phyloP scores from a whole-genome alignment of 2,797 vertebrate species.

The Enteromius paludinosus region DNA sequence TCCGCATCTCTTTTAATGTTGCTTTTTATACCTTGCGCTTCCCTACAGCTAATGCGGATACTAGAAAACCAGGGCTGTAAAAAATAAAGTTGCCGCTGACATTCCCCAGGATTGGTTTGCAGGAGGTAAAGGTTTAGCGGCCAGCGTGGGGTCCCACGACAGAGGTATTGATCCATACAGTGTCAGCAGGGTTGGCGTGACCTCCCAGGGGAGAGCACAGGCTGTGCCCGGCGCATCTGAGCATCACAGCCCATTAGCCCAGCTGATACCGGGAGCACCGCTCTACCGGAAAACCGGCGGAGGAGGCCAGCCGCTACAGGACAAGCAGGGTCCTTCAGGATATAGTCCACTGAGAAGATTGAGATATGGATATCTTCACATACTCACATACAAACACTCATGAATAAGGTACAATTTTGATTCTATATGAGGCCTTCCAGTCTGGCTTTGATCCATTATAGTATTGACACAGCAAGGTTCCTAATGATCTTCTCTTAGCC shows the following conservation, averaged over 20 bases:
- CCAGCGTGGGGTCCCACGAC: not conserved
- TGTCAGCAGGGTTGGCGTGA: slow-evolving; percentile 43
- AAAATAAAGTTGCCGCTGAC: not conserved
- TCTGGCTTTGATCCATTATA: not conserved
- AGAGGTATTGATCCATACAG: slow-evolving; percentile 48
- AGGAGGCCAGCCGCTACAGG: not conserved
- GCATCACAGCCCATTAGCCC: slow-evolving; percentile 53
- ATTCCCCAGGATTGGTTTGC: slow-evolving; percentile 17
- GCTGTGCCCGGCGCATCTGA: slow-evolving; percentile 45
- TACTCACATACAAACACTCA: not conserved
- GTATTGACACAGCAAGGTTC: not conserved
- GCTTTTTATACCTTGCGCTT: slow-evolving; percentile 15
- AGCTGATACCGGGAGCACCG: slow-evolving; percentile 27
- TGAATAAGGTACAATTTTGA: not conserved
- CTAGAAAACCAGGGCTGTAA: not conserved
- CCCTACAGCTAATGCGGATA: not conserved
- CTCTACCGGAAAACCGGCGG: slow-evolving; percentile 4
- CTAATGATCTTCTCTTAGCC: not conserved
- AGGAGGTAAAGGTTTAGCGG: slow-evolving; percentile 33
- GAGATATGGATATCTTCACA: not conserved
- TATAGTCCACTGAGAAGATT: not conserved
- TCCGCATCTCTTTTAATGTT: slow-evolving; percentile 1
- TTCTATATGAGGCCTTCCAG: not conserved
- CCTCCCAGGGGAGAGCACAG: slow-evolving; percentile 44
- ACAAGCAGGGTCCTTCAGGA: not conserved